A percentile compares a stretch with the other conserved stretches of the same genome.
Evolutionary conservation across 1,140 invertebrate species (phyloP).

Genomic region (Centruroides vittatus): DNA sequence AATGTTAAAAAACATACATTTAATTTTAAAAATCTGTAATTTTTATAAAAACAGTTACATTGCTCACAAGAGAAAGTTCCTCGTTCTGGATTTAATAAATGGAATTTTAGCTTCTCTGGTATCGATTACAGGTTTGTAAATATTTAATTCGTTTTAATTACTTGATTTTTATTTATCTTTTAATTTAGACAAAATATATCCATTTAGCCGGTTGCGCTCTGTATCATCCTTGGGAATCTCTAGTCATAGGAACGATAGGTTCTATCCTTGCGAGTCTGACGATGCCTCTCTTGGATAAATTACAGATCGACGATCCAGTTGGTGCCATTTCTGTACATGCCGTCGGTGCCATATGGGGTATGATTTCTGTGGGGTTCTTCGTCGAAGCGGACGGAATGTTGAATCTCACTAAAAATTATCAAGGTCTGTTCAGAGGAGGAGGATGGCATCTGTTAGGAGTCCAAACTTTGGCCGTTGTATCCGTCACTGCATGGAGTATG

Average conservation of each 20-base stretch:
- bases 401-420: constrained; percentile 55
- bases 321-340: constrained; percentile 78
- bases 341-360: constrained; percentile 32
- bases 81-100: constrained; percentile 76
- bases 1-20: neutral
- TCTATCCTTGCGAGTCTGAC: constrained; percentile 49
- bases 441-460: constrained; percentile 19
- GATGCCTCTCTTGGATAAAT: constrained; percentile 54
- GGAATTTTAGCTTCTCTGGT: constrained; percentile 74
- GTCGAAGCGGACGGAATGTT: constrained; percentile 65
- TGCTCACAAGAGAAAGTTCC: constrained; percentile 45
- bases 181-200: neutral
- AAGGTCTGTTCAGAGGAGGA: constrained; percentile 56
- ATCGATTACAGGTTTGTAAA: constrained; percentile 54
- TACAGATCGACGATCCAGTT: constrained; percentile 77
- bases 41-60: constrained; percentile 9
- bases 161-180: neutral
- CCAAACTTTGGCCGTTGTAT: constrained; percentile 17
- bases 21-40: neutral
- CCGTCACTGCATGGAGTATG: constrained; percentile 17
- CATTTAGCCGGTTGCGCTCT: neutral
- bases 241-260: constrained; percentile 65
- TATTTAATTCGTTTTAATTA: neutral
- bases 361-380: constrained; percentile 74
- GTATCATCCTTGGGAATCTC: constrained; percentile 66